Evolutionary conservation across 2,797 vertebrate species (phyloP).

Genomic region (Eleutherodactylus coqui): DNA sequence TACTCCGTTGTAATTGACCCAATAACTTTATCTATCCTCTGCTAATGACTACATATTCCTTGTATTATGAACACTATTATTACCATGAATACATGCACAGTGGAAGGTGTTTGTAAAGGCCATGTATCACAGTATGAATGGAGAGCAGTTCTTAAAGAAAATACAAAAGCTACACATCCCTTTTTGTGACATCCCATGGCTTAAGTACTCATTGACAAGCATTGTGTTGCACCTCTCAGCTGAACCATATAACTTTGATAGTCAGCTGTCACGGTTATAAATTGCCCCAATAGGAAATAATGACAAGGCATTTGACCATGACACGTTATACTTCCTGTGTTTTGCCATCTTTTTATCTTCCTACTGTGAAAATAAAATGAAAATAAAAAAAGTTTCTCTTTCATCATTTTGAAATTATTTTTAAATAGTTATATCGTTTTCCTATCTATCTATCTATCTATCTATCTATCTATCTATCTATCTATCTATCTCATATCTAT

Average conservation of each 20-base stretch:
- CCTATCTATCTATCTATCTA: background rate
- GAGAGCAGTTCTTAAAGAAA: background rate
- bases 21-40: background rate
- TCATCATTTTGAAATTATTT: background rate
- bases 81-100: background rate
- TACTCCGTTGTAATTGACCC: background rate
- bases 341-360: background rate
- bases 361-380: background rate
- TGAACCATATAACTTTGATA: slow-evolving; percentile 13
- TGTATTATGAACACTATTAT: background rate
- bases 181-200: background rate
- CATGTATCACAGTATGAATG: background rate
- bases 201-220: background rate
- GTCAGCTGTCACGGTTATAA: slow-evolving; percentile 14
- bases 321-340: background rate
- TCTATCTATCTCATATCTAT: too few relatives aligned
- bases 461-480: background rate
- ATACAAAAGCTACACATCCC: background rate
- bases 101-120: background rate
- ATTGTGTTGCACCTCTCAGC: background rate
- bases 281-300: background rate
- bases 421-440: background rate
- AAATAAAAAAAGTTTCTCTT: background rate
- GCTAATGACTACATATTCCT: background rate
- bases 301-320: background rate